Percentiles rank a stretch among this genome's conserved stretches.
These are phyloP conservation scores for Miichthys miiuy DNA, from an alignment of 2,797 vertebrate genomes.

Conservation along the genomic window DNA sequence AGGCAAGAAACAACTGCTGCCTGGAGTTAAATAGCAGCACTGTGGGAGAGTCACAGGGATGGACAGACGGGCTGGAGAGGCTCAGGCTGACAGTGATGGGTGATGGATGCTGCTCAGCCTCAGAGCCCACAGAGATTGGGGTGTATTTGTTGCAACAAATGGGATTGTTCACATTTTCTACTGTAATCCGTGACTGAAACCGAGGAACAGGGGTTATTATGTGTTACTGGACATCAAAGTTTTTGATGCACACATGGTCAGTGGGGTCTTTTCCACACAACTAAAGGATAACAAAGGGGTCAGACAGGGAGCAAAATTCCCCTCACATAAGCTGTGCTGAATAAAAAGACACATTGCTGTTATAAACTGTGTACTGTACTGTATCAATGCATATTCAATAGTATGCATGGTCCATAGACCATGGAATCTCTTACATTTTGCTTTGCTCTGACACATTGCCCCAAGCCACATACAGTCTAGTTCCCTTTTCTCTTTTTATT, in stretches of 20 bases:
- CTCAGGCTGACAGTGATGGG: conserved; percentile 53
- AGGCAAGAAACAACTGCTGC: conserved; percentile 37
- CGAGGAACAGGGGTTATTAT: conserved; percentile 38
- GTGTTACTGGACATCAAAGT: conserved; percentile 37
- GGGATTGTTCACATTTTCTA: conserved; percentile 64
- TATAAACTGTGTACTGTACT: not conserved
- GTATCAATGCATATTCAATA: not conserved
- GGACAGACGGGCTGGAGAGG: conserved; percentile 46
- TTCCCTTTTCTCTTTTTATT: not conserved
- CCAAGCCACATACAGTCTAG: too few species aligned
- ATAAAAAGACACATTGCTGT: not conserved
- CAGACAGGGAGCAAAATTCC: not conserved
- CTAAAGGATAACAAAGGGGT: not conserved
- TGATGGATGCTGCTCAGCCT: conserved; percentile 65
- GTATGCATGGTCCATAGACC: not conserved
- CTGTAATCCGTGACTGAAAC: conserved; percentile 60
- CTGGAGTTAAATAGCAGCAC: conserved; percentile 48
- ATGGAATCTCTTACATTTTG: not conserved
- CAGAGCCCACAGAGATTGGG: conserved; percentile 52
- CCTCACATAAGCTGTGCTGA: not conserved
- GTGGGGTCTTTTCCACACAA: conserved; percentile 7
- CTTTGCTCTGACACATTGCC: not conserved
- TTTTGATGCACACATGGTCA: conserved; percentile 21
- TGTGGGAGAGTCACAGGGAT: conserved; percentile 42
- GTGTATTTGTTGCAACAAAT: conserved; percentile 72